Percentiles rank a stretch among this genome's conserved stretches.
These are phyloP conservation scores for Lasioglossum leucozonium DNA, from an alignment of 2,888 invertebrate species.

Conservation along the genomic window DNA sequence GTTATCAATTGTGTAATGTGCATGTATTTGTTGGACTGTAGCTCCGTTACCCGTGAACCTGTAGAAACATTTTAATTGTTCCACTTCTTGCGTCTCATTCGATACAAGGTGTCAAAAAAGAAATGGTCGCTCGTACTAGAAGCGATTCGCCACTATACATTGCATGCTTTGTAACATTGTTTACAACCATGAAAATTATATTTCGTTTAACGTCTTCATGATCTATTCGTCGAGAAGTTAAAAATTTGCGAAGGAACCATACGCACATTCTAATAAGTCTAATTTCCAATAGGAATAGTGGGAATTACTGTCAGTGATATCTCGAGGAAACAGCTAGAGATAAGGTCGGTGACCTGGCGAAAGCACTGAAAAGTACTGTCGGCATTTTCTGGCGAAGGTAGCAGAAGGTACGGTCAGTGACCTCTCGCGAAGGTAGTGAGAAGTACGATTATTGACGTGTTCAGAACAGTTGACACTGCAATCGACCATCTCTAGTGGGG, in stretches of 20 bases:
- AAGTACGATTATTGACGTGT: neutral
- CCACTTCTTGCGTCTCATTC: neutral
- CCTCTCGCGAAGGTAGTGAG: neutral
- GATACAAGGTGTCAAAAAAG: neutral
- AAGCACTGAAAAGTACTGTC: neutral
- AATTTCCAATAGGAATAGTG: neutral
- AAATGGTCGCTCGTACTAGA: neutral
- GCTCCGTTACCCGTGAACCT: constrained; percentile 34
- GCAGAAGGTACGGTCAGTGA: neutral
- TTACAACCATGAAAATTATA: neutral
- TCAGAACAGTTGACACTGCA: neutral
- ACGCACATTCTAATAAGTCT: neutral
- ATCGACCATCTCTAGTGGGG: neutral
- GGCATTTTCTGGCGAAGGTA: neutral
- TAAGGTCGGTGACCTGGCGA: neutral
- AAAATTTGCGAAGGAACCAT: neutral
- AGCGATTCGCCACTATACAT: neutral
- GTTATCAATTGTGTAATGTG: neutral
- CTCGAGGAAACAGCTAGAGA: neutral
- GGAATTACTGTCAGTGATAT: neutral
- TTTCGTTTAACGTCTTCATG: neutral
- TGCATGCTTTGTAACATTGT: neutral
- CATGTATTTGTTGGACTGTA: constrained; percentile 25
- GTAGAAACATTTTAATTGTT: neutral
- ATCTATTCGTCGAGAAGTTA: neutral